Evolutionary conservation across 2,888 invertebrate species (phyloP), one percentile per base, ranked within the genome.

Genomic region (Xylocampa areola): DNA sequence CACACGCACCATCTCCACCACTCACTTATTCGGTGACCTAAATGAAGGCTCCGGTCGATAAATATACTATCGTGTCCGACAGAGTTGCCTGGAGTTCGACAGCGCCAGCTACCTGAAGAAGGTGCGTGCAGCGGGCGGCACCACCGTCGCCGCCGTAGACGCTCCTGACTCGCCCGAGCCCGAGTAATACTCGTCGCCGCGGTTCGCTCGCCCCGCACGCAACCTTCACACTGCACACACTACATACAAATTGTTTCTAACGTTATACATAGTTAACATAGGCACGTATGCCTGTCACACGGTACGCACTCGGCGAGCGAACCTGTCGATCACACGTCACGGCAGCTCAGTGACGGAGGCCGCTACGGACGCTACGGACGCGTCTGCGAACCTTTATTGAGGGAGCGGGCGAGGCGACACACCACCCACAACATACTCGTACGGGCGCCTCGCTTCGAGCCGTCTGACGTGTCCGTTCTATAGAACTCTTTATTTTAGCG

Each of bases 31-130:
- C 19, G 43, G 23, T 43, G 36, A 40, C 11, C 37, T 41, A 29
- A 16, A 49, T 47, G 45, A 55, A 57, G 50, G 44, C 48, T 40
- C 30, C 60, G 19, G 50, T 48, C 59, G 55, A 70, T 80, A 76
- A 71, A 70, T 52, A 49, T 78, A 61, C 62, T 79, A 65, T 82
- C 73, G 78, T 85, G 74, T 87, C 62, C 79, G 76, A 85, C 92
- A 94, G 94, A 90, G 82, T 80, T 94, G 94, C 89, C 86, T 94
- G 90, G 92, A 94, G 88, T 94, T 94, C 91, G 93, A 94, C 90
- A 92, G 93, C 86, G 92, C 77, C 76, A 88, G 87, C 82, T 94
- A 94, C 89, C 74, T 94, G 89, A 89, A 87, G 88, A 89, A 88
- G 78, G 91, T 86, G 64, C 90, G 90, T 48, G 89, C 89, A 35